phyloP scores from a whole-genome alignment of 2,797 vertebrate species.

The Cossypha niveicapilla region DNA sequence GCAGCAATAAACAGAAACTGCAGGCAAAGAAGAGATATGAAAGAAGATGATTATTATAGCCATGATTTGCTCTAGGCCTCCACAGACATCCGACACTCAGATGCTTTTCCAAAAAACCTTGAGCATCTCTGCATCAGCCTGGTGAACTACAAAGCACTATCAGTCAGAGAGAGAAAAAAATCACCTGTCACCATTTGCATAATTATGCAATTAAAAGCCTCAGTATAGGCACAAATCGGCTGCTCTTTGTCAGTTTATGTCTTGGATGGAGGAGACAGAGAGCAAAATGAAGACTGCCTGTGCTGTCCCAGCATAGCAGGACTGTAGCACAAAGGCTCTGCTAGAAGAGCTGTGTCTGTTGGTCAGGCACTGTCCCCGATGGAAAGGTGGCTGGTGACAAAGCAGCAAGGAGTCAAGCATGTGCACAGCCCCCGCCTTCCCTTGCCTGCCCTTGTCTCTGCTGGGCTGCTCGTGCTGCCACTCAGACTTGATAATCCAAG shows the following conservation, averaged over 20 bases:
- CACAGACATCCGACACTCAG: neutral
- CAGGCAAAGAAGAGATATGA: neutral
- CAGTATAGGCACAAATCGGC: neutral
- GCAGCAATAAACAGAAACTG: neutral
- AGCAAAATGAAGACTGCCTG: neutral
- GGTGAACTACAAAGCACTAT: neutral
- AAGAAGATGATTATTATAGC: neutral
- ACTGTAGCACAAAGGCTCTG: neutral
- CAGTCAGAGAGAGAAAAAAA: neutral
- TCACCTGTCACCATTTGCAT: neutral
- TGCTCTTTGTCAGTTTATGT: neutral
- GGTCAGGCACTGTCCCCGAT: neutral
- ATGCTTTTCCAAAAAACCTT: neutral
- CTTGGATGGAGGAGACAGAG: neutral
- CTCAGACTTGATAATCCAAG: neutral
- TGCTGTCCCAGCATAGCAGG: neutral
- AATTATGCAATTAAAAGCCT: neutral
- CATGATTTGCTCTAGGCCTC: neutral
- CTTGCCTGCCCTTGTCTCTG: rapidly evolving
- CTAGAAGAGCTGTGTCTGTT: neutral
- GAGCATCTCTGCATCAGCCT: neutral
- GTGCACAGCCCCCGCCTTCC: neutral
- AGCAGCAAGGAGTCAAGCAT: neutral
- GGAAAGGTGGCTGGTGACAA: neutral
- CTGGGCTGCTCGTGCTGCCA: neutral